phyloP scores from a whole-genome alignment of 2,113 vertebrate species.

The Bolborhynchus lineola region DNA sequence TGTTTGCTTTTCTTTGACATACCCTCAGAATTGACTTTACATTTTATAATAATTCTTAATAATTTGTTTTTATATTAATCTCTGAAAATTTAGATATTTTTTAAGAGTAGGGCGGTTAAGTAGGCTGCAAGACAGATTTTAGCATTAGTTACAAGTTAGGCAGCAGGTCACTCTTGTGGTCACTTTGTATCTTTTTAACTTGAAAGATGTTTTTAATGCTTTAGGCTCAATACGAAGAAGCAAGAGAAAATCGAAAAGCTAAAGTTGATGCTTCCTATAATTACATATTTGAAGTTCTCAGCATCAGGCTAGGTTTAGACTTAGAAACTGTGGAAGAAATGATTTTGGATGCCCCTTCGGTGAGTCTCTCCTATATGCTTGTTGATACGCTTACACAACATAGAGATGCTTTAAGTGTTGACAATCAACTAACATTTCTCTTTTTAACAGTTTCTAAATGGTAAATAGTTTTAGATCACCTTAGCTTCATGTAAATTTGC shows the following conservation, averaged over 20 bases:
- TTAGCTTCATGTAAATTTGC: neutral
- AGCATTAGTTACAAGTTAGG: neutral
- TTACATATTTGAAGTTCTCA: conserved; percentile 80
- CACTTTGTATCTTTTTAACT: neutral
- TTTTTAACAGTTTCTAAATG: neutral
- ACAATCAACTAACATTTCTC: neutral
- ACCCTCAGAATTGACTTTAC: neutral
- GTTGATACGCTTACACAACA: neutral
- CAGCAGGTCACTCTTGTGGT: neutral
- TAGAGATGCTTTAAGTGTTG: neutral
- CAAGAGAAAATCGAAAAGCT: conserved; percentile 73
- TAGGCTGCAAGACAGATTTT: neutral
- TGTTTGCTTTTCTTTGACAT: neutral
- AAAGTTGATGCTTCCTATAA: conserved; percentile 73
- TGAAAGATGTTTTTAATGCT: conserved; percentile 9
- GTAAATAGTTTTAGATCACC: neutral
- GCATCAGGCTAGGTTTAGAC: conserved; percentile 70
- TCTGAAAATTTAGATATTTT: neutral
- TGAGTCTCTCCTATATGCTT: conserved; percentile 65
- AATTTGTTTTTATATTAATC: neutral
- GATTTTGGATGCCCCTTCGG: conserved; percentile 79
- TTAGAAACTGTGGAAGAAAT: conserved; percentile 74
- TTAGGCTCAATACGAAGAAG: conserved; percentile 75
- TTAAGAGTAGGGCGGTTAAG: neutral
- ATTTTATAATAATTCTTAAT: neutral